phyloP scores from a whole-genome alignment of 1,140 invertebrate species.

The Pararge aegeria region DNA sequence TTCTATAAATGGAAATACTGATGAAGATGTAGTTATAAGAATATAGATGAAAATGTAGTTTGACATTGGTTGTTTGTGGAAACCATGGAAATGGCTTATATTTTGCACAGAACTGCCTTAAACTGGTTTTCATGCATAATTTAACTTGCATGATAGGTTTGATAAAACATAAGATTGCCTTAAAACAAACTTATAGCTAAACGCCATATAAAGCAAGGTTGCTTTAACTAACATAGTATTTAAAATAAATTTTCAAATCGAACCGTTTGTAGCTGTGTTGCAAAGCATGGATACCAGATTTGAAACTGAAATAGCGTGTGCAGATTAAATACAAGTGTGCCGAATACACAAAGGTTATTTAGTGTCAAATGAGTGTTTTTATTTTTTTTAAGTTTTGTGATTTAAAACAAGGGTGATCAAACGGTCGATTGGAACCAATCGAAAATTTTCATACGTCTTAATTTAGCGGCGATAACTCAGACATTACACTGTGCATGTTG shows the following conservation, averaged over 20 bases:
- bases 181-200: not conserved
- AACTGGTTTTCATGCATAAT: not conserved
- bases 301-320: constrained; percentile 2
- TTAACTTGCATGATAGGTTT: constrained; percentile 10
- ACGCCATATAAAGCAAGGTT: not conserved
- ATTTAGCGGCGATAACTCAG: no score
- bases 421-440: no score
- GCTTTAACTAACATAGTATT: not conserved
- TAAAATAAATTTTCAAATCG: not conserved
- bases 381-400: not conserved
- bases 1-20: no score
- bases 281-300: not conserved
- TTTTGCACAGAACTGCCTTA: not conserved
- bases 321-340: not conserved
- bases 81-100: not conserved
- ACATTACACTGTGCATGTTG: no score
- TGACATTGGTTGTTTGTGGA: no score
- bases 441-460: no score
- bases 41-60: no score
- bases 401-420: no score
- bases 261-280: not conserved
- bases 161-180: not conserved
- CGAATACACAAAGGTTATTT: not conserved
- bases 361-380: not conserved
- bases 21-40: no score